Percentiles rank a stretch among this genome's conserved stretches.
phyloP scores from a whole-genome alignment of 2,797 vertebrate genomes.

The Sebastolobus altivelis region DNA sequence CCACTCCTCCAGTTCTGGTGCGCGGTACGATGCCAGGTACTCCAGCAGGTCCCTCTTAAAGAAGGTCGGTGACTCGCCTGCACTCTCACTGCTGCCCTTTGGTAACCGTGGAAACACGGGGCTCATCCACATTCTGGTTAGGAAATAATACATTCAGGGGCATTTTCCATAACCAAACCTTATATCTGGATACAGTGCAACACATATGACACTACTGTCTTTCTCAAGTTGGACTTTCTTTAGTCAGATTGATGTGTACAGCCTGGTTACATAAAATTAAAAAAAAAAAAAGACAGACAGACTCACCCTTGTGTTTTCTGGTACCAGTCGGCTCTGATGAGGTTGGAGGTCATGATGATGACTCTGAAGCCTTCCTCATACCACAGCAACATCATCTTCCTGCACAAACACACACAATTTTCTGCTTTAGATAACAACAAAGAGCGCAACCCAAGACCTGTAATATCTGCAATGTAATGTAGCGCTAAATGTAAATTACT shows the following conservation, averaged over 20 bases:
- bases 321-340: slow-evolving; percentile 96
- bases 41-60: slow-evolving; percentile 94
- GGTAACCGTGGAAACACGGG: slow-evolving; percentile 91
- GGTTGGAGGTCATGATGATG: slow-evolving; percentile 95
- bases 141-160: background rate
- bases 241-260: background rate
- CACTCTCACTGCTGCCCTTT: slow-evolving; percentile 76
- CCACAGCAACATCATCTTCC: slow-evolving; percentile 97
- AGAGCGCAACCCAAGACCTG: background rate
- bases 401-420: slow-evolving; percentile 59
- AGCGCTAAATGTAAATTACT: too few relatives aligned
- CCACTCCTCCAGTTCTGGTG: slow-evolving; percentile 90
- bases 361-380: slow-evolving; percentile 97
- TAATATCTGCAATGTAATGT: background rate
- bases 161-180: background rate
- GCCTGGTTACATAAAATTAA: background rate
- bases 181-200: background rate
- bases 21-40: slow-evolving; percentile 90
- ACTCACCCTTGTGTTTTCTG: slow-evolving; percentile 98
- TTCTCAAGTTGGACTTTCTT: background rate
- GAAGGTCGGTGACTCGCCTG: slow-evolving; percentile 92
- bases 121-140: slow-evolving; percentile 94
- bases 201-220: background rate
- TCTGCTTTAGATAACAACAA: background rate
- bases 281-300: background rate